Evolutionary conservation across 2,797 vertebrate species (phyloP).

Genomic region (Acipenser transmontanus): DNA sequence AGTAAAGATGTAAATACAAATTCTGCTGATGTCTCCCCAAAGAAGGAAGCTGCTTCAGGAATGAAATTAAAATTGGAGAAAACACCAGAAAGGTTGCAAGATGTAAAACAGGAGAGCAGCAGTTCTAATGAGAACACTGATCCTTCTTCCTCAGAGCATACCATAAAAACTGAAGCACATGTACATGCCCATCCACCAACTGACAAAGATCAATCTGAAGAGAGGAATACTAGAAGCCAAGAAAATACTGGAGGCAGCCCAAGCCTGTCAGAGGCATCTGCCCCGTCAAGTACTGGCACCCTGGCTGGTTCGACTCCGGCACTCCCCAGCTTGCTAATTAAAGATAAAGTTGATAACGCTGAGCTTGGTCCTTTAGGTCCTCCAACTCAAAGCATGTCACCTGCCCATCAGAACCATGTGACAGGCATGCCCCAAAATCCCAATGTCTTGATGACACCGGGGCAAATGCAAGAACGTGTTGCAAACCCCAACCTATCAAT

Average conservation of each 20-base stretch:
- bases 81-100: conserved; percentile 48
- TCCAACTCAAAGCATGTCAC: conserved; percentile 58
- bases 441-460: conserved; percentile 51
- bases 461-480: conserved; percentile 55
- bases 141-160: conserved; percentile 41
- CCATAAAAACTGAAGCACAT: conserved; percentile 59
- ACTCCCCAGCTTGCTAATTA: conserved; percentile 83
- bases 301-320: conserved; percentile 78
- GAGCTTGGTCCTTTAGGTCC: conserved; percentile 62
- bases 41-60: conserved; percentile 34
- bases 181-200: conserved; percentile 23
- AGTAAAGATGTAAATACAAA: conserved; percentile 41
- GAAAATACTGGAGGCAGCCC: conserved; percentile 38
- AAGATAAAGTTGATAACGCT: conserved; percentile 68
- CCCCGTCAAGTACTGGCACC: conserved; percentile 56
- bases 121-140: conserved; percentile 41
- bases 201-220: conserved; percentile 38
- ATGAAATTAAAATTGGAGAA: conserved; percentile 60
- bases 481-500: conserved; percentile 50
- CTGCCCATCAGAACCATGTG: conserved; percentile 58
- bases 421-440: conserved; percentile 49
- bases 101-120: conserved; percentile 53
- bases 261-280: conserved; percentile 40
- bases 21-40: conserved; percentile 42
- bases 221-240: conserved; percentile 26